phyloP scores from a whole-genome alignment of 2,113 vertebrate genomes.

The Elephas maximus region DNA sequence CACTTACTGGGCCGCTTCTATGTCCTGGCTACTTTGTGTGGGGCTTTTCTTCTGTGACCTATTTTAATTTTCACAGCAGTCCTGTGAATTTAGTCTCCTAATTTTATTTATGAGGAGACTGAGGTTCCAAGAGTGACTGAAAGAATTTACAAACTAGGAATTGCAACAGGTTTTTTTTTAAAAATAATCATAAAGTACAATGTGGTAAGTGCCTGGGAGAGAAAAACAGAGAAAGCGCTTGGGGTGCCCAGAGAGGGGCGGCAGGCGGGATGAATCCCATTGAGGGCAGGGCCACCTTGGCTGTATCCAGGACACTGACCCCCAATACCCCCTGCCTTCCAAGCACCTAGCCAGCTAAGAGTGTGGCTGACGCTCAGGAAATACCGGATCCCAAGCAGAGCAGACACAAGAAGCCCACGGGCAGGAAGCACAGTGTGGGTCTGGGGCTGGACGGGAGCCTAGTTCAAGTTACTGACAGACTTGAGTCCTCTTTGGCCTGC shows the following conservation, averaged over 20 bases:
- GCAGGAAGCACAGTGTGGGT: background rate
- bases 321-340: background rate
- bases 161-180: background rate
- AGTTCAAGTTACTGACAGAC: background rate
- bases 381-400: background rate
- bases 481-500: background rate
- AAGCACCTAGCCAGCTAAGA: background rate
- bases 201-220: background rate
- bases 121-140: background rate
- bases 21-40: background rate
- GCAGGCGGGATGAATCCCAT: no score
- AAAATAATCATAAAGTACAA: background rate
- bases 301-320: background rate
- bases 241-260: background rate
- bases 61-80: background rate
- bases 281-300: background rate
- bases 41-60: background rate
- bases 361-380: background rate
- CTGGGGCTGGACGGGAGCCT: background rate
- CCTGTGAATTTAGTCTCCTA: background rate
- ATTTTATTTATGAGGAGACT: background rate
- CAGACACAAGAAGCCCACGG: background rate
- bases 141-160: background rate
- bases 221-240: background rate
- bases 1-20: background rate